Evolutionary conservation across 2,113 vertebrate genomes (phyloP).

Genomic region (Anhinga anhinga): DNA sequence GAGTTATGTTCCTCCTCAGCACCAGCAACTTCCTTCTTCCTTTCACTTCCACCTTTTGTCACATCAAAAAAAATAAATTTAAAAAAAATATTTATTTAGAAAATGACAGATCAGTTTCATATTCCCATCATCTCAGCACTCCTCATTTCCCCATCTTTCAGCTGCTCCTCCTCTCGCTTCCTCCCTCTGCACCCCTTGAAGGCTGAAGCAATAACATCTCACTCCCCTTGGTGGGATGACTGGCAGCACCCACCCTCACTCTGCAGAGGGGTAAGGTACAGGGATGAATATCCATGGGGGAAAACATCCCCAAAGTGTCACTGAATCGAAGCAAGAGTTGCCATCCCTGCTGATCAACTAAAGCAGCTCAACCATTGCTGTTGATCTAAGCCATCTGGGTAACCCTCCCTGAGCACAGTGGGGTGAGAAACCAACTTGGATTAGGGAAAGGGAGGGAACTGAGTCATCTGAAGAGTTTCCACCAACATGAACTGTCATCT

Average conservation of each 20-base stretch:
- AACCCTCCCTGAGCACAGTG: background rate
- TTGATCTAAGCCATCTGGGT: background rate
- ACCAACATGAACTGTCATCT: background rate
- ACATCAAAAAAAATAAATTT: background rate
- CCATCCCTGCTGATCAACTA: background rate
- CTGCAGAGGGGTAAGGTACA: background rate
- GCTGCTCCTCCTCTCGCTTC: background rate
- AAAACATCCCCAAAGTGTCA: background rate
- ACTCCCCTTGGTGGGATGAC: background rate
- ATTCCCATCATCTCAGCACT: slow-evolving; percentile 40
- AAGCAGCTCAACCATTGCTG: background rate
- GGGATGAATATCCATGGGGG: background rate
- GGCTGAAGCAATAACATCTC: background rate
- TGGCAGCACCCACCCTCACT: background rate
- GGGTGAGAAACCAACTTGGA: background rate
- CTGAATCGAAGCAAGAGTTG: background rate
- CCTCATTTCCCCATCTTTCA: slow-evolving; percentile 31
- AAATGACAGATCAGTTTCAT: background rate
- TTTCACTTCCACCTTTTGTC: slow-evolving; percentile 44
- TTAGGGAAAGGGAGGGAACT: background rate
- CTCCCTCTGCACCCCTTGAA: background rate
- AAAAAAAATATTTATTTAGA: background rate
- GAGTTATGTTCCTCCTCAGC: background rate
- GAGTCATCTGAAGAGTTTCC: background rate
- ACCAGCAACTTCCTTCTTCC: slow-evolving; percentile 16